Evolutionary conservation across 2,888 invertebrate species (phyloP).

Genomic region (Chrysodeixis includens): DNA sequence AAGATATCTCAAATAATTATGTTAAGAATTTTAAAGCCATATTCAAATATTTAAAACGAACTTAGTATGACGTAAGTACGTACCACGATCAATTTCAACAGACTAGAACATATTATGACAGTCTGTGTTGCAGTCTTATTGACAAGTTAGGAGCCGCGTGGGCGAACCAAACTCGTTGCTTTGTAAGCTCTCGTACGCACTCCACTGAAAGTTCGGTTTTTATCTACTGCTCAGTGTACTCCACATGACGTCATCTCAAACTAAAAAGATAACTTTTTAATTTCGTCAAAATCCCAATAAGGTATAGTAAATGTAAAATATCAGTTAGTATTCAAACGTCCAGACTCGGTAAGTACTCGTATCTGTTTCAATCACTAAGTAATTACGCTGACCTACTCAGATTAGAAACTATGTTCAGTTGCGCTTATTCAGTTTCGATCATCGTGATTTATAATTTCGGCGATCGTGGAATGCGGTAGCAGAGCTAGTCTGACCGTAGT

Average conservation of each 20-base stretch:
- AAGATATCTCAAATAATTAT: too few relatives aligned
- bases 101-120: constrained; percentile 33
- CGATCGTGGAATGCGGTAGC: constrained; percentile 20
- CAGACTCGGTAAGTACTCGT: neutral
- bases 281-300: neutral
- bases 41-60: neutral
- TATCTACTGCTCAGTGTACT: neutral
- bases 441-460: constrained; percentile 4
- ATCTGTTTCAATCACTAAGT: constrained; percentile 1
- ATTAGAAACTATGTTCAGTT: constrained; percentile 1
- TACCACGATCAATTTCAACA: constrained; percentile 5
- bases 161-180: constrained; percentile 23
- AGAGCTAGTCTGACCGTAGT: neutral
- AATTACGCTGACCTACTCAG: constrained; percentile 2
- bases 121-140: constrained; percentile 37
- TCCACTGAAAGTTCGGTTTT: neutral
- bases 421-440: constrained; percentile 4
- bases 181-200: constrained; percentile 2
- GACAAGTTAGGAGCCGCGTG: constrained; percentile 37
- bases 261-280: neutral
- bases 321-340: neutral
- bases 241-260: neutral
- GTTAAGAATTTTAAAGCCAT: too few relatives aligned
- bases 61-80: neutral
- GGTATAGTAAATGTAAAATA: neutral